Percentiles rank a stretch among this genome's conserved stretches.
phyloP scores from a whole-genome alignment of 2,888 invertebrate genomes.

The Zonitis immaculata region DNA sequence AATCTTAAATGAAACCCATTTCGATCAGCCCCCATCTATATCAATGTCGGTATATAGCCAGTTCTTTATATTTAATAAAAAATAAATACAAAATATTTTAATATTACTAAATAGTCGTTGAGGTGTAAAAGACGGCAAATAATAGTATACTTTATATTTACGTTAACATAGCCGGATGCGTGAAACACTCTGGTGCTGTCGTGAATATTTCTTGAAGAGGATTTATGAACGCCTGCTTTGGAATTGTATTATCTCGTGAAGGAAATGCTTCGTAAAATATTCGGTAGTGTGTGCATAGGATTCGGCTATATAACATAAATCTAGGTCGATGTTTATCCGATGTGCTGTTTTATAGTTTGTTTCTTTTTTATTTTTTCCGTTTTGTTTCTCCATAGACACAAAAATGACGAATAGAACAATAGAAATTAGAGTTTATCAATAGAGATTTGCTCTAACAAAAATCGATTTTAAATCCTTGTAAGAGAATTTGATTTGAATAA shows the following conservation, averaged over 20 bases:
- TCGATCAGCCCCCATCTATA: background rate
- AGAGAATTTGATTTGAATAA: too few species aligned
- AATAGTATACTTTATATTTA: too few species aligned
- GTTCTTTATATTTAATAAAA: too few species aligned
- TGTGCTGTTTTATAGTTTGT: too few species aligned
- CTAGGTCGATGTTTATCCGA: background rate
- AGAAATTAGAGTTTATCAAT: too few species aligned
- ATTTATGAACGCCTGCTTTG: slow-evolving; percentile 19
- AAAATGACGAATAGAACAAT: too few species aligned
- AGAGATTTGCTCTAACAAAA: too few species aligned
- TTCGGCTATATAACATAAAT: slow-evolving; percentile 18
- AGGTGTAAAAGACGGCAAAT: slow-evolving; percentile 21
- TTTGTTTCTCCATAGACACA: too few species aligned
- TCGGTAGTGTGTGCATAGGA: slow-evolving; percentile 13
- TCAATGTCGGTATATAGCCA: background rate
- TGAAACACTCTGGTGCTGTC: slow-evolving; percentile 22
- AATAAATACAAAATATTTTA: too few species aligned
- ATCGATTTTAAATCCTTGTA: too few species aligned
- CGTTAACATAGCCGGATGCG: slow-evolving; percentile 19
- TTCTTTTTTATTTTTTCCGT: too few species aligned
- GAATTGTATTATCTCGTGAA: slow-evolving; percentile 18
- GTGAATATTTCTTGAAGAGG: slow-evolving; percentile 21
- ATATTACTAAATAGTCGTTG: slow-evolving; percentile 18
- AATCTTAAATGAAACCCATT: background rate
- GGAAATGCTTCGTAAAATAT: slow-evolving; percentile 18